Evolutionary conservation across 2,888 invertebrate genomes (phyloP), one percentile per base, ranked within the genome.

Genomic region (Archips crataeganus): DNA sequence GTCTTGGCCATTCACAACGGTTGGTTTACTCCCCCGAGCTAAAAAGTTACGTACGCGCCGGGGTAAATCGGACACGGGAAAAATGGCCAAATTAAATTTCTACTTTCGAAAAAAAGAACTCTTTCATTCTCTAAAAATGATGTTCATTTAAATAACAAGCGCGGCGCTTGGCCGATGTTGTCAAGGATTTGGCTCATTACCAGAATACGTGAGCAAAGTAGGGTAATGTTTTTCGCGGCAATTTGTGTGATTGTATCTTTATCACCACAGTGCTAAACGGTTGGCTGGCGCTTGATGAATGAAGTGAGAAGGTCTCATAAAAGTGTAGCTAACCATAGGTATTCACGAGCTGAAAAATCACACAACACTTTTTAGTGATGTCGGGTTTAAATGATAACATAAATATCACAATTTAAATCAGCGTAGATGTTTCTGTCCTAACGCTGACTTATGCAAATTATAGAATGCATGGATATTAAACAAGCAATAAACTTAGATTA

Each of bases 1-100:
- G 84, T 88, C 88, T 83, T 81, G 83, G 82, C 82, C 82, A 87
- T 88, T 89, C 88, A 90, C 85, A 86, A 87, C 85, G 87, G 85
- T 87, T 86, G 89, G 87, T 89, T 88, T 87, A 84, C 87, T 86
- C 87, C 73, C 69, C 87, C 85, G 86, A 89, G 85, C 83, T 85
- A 85, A 86, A 88, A 90, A 88, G 89, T 88, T 88, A 86, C 86
- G 83, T 79, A 83, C 83, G 80, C 75, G 81, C 79, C 80, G 80
- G 81, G 82, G 78, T 79, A 79, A 82, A 80, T 80, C 82, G 82
- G 83, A 85, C 85, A 85, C 81, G 79, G 65, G 62, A 65, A 85
- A 85, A 86, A 85, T 81, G 81, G 79, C 79, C 80, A 82, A 82
- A 86, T 88, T 88, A 82, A 83, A 85, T 86, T 87, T 81, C 36